Conservation (phyloP, 2,888 invertebrate species). For the Synanthedon andrenaeformis region DNA sequence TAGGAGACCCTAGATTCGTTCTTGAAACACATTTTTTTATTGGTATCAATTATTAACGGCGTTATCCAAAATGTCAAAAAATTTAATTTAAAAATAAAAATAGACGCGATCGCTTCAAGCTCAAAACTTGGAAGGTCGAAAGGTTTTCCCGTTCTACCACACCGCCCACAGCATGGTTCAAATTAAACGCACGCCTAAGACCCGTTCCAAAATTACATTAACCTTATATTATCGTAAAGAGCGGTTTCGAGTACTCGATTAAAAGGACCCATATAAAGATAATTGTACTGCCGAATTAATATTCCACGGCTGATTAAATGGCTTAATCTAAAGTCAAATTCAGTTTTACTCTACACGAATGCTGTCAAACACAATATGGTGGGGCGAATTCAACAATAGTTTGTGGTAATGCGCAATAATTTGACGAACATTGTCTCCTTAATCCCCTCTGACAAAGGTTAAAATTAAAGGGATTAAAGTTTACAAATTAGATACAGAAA, state of each 20-base stretch:
- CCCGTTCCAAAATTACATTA: conserved; percentile 42
- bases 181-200: conserved; percentile 37
- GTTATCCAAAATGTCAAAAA: no score
- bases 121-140: not conserved
- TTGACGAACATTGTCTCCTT: not conserved
- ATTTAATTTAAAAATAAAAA: no score
- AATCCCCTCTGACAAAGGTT: no score
- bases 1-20: no score
- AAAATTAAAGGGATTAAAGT: no score
- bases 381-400: not conserved
- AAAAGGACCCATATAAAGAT: conserved; percentile 41
- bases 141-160: not conserved
- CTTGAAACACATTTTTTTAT: no score
- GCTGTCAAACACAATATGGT: not conserved
- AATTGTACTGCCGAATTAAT: conserved; percentile 30
- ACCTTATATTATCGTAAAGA: conserved; percentile 34
- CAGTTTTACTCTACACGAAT: not conserved
- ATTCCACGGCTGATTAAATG: conserved; percentile 12
- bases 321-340: conserved; percentile 1
- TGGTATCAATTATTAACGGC: no score
- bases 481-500: no score
- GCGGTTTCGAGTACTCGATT: conserved; percentile 36
- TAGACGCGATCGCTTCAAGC: not conserved
- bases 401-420: not conserved
- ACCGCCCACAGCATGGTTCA: conserved; percentile 19